These are phyloP conservation scores for Oenanthe oenanthe DNA, from an alignment of 2,113 vertebrate species.

Conservation along the genomic window DNA sequence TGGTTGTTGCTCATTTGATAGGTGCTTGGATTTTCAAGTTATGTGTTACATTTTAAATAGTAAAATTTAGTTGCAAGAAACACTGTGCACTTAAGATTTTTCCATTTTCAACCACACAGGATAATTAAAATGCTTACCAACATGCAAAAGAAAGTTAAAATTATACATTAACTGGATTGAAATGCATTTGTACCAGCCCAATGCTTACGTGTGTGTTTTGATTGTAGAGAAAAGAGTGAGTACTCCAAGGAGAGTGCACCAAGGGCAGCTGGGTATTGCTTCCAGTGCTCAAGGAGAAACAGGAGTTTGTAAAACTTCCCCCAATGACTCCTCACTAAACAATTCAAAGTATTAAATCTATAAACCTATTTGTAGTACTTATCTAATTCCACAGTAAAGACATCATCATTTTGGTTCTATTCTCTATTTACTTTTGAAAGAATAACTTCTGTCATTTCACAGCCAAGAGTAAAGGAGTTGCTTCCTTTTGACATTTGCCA, in stretches of 20 bases:
- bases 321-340: neutral
- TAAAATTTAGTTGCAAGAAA: neutral
- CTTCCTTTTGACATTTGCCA: neutral
- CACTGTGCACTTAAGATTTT: neutral
- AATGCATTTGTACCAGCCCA: neutral
- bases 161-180: neutral
- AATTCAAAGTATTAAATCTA: neutral
- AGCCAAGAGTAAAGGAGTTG: neutral
- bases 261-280: neutral
- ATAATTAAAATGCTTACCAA: neutral
- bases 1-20: neutral
- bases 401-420: neutral
- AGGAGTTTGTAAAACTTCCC: neutral
- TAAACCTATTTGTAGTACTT: neutral
- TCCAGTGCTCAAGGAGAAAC: neutral
- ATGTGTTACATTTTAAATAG: neutral
- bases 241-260: neutral
- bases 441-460: neutral
- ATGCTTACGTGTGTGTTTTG: neutral
- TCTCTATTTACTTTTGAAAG: neutral
- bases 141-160: rapidly evolving
- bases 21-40: neutral
- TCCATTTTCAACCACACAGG: neutral
- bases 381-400: neutral
- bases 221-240: neutral